phyloP scores from a whole-genome alignment of 1,140 invertebrate genomes.

The Drosophila virilis region DNA sequence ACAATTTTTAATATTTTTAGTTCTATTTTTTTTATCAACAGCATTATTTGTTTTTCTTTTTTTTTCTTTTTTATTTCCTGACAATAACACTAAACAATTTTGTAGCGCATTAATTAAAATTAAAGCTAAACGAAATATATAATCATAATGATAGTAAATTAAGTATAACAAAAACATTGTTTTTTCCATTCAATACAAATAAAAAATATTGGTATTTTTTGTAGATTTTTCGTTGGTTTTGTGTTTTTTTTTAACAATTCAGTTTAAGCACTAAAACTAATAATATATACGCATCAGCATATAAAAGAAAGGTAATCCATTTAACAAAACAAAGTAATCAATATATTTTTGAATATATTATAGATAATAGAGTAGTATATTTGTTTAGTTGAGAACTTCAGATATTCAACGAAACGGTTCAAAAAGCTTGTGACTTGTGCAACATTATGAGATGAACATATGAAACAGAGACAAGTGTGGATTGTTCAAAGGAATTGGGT shows the following conservation, averaged over 20 bases:
- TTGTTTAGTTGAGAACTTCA: conserved; percentile 62
- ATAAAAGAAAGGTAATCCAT: conserved; percentile 62
- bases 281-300: conserved; percentile 53
- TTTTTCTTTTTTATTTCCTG: conserved; percentile 22
- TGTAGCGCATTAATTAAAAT: conserved; percentile 35
- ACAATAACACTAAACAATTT: conserved; percentile 24
- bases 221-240: too few species aligned
- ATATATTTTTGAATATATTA: conserved; percentile 48
- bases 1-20: background rate
- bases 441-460: conserved; percentile 73
- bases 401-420: conserved; percentile 42
- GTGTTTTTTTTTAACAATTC: conserved; percentile 35
- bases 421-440: conserved; percentile 74
- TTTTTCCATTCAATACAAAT: conserved; percentile 73
- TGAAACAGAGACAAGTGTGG: conserved; percentile 66
- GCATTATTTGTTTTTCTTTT: background rate
- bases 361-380: conserved; percentile 9
- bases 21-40: too few species aligned
- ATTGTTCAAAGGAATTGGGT: conserved; percentile 15
- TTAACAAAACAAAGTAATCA: conserved; percentile 75
- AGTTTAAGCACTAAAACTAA: conserved; percentile 57
- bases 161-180: conserved; percentile 66
- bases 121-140: conserved; percentile 47
- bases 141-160: conserved; percentile 41
- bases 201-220: conserved; percentile 54